Percentiles rank a stretch among this genome's conserved stretches.
Evolutionary conservation across 2,888 invertebrate genomes (phyloP).

Genomic region (Aleiodes alternator): DNA sequence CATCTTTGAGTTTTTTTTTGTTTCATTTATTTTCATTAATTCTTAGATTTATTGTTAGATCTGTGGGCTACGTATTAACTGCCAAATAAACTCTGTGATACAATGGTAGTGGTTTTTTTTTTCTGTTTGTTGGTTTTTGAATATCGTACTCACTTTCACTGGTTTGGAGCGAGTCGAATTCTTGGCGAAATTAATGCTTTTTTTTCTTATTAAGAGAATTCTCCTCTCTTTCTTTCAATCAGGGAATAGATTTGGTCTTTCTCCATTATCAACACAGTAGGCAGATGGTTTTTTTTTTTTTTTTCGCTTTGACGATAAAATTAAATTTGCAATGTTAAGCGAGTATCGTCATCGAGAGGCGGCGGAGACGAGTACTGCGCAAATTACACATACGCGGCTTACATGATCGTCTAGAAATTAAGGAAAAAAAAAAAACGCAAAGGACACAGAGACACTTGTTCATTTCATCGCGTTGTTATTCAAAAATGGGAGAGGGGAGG

Average conservation of each 20-base stretch:
- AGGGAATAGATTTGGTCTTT: not conserved
- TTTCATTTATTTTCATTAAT: not conserved
- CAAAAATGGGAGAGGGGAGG: not conserved
- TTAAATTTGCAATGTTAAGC: conserved; percentile 5
- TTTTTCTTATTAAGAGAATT: not conserved
- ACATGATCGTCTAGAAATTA: conserved; percentile 9
- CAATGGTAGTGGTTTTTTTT: conserved; percentile 30
- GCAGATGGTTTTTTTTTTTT: not conserved
- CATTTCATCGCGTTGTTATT: conserved; percentile 4
- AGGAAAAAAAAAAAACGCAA: conserved; percentile 4
- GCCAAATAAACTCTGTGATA: not conserved
- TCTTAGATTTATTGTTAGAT: not conserved
- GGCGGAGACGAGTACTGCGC: not conserved
- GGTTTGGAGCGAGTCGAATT: conserved; percentile 35
- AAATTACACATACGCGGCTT: conserved; percentile 10
- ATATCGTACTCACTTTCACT: conserved; percentile 47
- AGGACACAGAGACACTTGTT: conserved; percentile 21
- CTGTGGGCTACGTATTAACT: not conserved
- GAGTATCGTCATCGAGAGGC: not conserved
- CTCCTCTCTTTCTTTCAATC: not conserved
- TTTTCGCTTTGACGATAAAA: not conserved
- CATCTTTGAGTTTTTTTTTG: not conserved
- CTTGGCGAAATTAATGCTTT: conserved; percentile 14
- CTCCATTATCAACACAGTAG: conserved; percentile 18
- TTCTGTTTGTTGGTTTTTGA: conserved; percentile 7